phyloP scores from a whole-genome alignment of 2,888 invertebrate genomes.

The Drosophila differens region DNA sequence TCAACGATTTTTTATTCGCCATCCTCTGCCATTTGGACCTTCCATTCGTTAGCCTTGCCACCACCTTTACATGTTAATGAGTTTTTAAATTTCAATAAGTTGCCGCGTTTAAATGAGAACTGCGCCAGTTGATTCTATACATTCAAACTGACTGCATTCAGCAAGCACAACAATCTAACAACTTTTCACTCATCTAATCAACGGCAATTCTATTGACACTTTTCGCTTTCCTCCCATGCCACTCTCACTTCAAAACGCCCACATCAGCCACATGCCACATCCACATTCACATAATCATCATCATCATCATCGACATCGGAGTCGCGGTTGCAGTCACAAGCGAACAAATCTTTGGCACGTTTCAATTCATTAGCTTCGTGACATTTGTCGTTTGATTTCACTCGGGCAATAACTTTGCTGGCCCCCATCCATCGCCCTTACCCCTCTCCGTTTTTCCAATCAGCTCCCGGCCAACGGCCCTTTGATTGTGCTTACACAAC shows the following conservation, averaged over 20 bases:
- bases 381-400: constrained; percentile 80
- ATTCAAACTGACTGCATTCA: neutral
- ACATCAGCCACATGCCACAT: constrained; percentile 22
- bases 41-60: neutral
- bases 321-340: constrained; percentile 53
- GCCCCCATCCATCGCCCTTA: neutral
- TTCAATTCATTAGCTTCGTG: constrained; percentile 81
- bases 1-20: neutral
- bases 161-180: neutral
- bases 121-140: constrained; percentile 8
- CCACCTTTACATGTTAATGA: constrained; percentile 61
- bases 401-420: constrained; percentile 64
- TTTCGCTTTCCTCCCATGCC: constrained; percentile 1
- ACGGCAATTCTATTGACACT: constrained; percentile 41
- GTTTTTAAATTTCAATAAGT: constrained; percentile 64
- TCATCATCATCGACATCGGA: constrained; percentile 17
- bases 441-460: neutral
- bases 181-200: constrained; percentile 40
- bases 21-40: constrained; percentile 14
- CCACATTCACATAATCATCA: constrained; percentile 15
- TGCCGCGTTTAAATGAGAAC: constrained; percentile 2
- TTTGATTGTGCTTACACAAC: constrained; percentile 16
- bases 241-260: constrained; percentile 1
- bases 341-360: constrained; percentile 75
- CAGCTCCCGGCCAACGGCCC: constrained; percentile 3